These are phyloP conservation scores for Drosophila repletoides DNA, from an alignment of 1,140 invertebrate genomes.

Conservation along the genomic window DNA sequence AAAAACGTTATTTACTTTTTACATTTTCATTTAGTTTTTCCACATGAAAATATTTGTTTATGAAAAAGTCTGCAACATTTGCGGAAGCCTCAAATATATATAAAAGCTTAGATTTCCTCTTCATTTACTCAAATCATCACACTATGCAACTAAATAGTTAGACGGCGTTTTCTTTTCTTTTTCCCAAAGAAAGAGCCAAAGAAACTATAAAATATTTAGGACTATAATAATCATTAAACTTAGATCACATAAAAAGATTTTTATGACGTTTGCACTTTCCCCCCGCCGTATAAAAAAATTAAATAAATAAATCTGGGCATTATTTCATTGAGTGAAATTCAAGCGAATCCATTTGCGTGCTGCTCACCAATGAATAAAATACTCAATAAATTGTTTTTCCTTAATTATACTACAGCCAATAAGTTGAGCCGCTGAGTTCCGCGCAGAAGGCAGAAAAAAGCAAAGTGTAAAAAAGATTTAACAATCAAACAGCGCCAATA, in stretches of 20 bases:
- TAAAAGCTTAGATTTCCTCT: slow-evolving; percentile 39
- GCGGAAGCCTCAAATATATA: slow-evolving; percentile 34
- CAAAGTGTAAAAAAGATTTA: slow-evolving; percentile 75
- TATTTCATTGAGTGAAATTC: slow-evolving; percentile 21
- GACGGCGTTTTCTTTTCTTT: slow-evolving; percentile 13
- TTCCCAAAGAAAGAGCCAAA: neutral
- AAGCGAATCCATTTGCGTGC: slow-evolving; percentile 44
- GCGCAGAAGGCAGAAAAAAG: slow-evolving; percentile 42
- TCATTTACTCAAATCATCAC: slow-evolving; percentile 35
- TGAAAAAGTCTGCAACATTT: slow-evolving; percentile 7
- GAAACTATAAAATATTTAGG: neutral
- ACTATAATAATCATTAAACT: slow-evolving; percentile 9
- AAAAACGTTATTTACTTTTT: slow-evolving; percentile 14
- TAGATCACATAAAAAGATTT: slow-evolving; percentile 9
- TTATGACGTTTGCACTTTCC: neutral
- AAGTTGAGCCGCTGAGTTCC: slow-evolving; percentile 55
- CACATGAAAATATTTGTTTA: slow-evolving; percentile 18
- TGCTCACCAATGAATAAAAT: slow-evolving; percentile 57
- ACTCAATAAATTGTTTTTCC: slow-evolving; percentile 51
- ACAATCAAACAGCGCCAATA: slow-evolving; percentile 61
- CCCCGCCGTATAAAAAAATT: neutral
- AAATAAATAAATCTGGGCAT: neutral
- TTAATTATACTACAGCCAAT: slow-evolving; percentile 65
- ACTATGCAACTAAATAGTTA: slow-evolving; percentile 4
- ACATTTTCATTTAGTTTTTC: slow-evolving; percentile 31